Percentiles rank a stretch among this genome's conserved stretches.
Evolutionary conservation across 2,888 invertebrate species (phyloP).

Genomic region (Drepanosiphum platanoidis): DNA sequence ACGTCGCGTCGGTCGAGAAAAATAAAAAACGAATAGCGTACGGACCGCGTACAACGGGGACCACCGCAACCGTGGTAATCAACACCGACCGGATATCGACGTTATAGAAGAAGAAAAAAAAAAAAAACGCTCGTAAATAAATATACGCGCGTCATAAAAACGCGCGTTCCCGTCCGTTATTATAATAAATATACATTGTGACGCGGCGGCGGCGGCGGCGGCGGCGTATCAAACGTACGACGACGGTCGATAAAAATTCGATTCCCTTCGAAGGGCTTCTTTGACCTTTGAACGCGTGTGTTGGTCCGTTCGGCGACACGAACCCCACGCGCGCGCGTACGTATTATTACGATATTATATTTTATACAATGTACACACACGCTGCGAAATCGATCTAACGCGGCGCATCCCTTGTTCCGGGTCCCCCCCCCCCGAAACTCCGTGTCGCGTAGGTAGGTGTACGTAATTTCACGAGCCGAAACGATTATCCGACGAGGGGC

Average conservation of each 20-base stretch:
- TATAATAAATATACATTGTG: too few species aligned
- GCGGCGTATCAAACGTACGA: not conserved
- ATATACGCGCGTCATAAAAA: too few species aligned
- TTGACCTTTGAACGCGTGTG: slow-evolving; percentile 29
- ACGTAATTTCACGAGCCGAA: not conserved
- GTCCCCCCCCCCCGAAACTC: not conserved
- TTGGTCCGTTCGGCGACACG: not conserved
- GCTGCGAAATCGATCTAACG: slow-evolving; percentile 1
- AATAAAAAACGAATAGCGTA: too few species aligned
- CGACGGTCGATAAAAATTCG: slow-evolving; percentile 12
- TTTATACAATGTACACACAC: too few species aligned
- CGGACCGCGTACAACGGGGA: too few species aligned
- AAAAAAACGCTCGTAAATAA: too few species aligned
- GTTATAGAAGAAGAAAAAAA: too few species aligned
- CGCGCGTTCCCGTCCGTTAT: not conserved
- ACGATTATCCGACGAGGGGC: not conserved
- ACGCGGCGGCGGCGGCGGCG: not conserved
- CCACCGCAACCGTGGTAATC: not conserved
- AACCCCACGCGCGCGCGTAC: not conserved
- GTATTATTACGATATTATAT: not conserved
- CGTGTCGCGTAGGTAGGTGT: not conserved
- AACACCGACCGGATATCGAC: not conserved
- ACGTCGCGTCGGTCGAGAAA: too few species aligned
- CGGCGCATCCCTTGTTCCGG: not conserved
- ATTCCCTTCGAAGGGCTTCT: slow-evolving; percentile 30